Base-by-base conservation (phyloP, 1,140 invertebrate species). In the Asbolus verrucosus region DNA sequence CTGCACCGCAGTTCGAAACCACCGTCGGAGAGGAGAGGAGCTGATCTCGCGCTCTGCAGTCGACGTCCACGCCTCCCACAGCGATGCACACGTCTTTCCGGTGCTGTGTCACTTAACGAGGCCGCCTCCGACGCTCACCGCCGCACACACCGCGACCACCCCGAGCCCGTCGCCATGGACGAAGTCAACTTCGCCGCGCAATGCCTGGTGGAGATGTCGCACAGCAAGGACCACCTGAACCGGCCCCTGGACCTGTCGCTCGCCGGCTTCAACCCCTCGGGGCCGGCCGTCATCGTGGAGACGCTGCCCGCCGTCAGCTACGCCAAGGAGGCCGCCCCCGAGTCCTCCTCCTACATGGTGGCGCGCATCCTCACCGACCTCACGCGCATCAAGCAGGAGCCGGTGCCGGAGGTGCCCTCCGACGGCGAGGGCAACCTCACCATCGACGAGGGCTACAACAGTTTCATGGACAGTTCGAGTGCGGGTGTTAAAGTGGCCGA, bases 331-430 rank as follows among this genome's bases (percentile, higher is more conserved):
- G 70, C 67, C 19, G 60, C 68, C 14, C 24, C 67, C 0, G 78
- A 80, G 36, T 76, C 76, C 18, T 83, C 85, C 18, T 82, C 84
- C 59, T 87, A 85, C 77, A 86, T 86, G 82, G 85, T 89, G 11
- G 86, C 86, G 9, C 76, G 87, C 31, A 88, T 89, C 66, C 78
- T 89, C 19, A 85, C 87, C 8, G 87, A 88, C 78, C 77, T 88
- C 27, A 85, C 82, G 13, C 79, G 83, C 62, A 83, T 85, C 61
- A 83, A 84, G 72, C 86, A 87, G 72, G 85, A 87, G 72, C 82
- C 82, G 6, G 84, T 81, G 24, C 80, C 80, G 46, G 80, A 81
- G 76, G 79, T 80, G 9, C 79, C 77, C 0, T 78, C 77, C 1
- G 79, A 79, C 33, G 63, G 62, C 4, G 76, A 78, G 38, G 73